These are phyloP conservation scores for Harpagoxenus sublaevis DNA, from an alignment of 2,888 invertebrate species.

Conservation along the genomic window DNA sequence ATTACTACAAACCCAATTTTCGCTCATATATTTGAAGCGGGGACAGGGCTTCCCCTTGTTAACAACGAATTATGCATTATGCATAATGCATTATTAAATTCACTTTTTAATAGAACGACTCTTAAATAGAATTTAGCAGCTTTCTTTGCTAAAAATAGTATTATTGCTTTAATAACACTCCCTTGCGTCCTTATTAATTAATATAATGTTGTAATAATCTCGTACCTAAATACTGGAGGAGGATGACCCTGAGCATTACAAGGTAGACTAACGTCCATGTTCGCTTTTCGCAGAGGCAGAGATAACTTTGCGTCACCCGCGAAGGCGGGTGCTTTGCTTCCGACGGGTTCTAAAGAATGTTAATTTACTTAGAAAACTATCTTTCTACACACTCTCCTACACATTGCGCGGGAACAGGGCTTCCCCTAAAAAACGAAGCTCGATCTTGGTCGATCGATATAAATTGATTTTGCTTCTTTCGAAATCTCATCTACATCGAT, in stretches of 20 bases:
- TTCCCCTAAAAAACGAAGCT: slow-evolving; percentile 86
- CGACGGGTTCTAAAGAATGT: slow-evolving; percentile 87
- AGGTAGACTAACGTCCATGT: slow-evolving; percentile 84
- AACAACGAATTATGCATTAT: slow-evolving; percentile 74
- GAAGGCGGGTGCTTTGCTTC: slow-evolving; percentile 88
- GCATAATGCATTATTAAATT: slow-evolving; percentile 9
- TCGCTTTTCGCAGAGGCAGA: slow-evolving; percentile 80
- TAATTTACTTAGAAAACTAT: slow-evolving; percentile 22
- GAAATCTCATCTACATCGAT: not conserved
- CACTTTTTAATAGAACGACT: not conserved
- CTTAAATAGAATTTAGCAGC: not conserved
- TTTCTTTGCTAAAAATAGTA: not conserved
- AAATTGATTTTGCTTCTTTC: not conserved
- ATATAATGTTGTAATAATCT: slow-evolving; percentile 28
- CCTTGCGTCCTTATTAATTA: slow-evolving; percentile 15
- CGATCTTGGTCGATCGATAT: slow-evolving; percentile 87
- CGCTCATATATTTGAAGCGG: slow-evolving; percentile 84
- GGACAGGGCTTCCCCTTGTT: slow-evolving; percentile 77
- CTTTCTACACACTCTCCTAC: not conserved
- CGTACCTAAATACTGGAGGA: slow-evolving; percentile 86
- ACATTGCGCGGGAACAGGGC: slow-evolving; percentile 83
- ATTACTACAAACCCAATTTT: slow-evolving; percentile 62
- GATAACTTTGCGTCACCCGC: slow-evolving; percentile 88
- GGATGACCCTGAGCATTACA: slow-evolving; percentile 88
- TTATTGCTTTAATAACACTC: not conserved